Evolutionary conservation across 2,113 vertebrate genomes (phyloP).

Genomic region (Ochotona curzoniae): DNA sequence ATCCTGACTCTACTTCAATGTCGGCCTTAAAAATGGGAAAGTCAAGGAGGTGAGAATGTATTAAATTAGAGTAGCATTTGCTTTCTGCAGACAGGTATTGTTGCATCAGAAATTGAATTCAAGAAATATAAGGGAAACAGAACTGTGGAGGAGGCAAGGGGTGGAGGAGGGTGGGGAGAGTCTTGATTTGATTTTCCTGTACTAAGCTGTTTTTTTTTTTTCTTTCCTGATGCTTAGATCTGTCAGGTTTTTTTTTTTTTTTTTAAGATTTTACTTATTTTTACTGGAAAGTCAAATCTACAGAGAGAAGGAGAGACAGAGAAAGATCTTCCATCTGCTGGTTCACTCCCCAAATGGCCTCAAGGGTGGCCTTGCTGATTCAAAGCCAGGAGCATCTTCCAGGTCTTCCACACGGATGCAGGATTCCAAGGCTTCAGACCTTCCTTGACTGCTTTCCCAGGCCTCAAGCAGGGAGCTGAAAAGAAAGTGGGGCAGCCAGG

Average conservation of each 20-base stretch:
- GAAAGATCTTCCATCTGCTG: no score
- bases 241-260: neutral
- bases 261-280: no score
- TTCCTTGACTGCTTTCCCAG: no score
- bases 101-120: neutral
- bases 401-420: no score
- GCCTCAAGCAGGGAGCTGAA: no score
- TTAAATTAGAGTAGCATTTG: neutral
- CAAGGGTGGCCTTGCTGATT: no score
- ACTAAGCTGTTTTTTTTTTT: neutral
- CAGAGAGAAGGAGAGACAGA: no score
- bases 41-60: neutral
- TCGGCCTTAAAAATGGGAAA: conserved; percentile 4
- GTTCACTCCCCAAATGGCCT: no score
- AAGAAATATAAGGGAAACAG: neutral
- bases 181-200: neutral
- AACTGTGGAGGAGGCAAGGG: neutral
- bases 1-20: neutral
- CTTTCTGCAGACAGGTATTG: neutral
- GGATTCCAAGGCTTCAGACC: no score
- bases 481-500: no score
- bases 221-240: neutral
- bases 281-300: no score
- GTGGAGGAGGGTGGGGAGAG: neutral
- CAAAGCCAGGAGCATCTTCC: no score